Evolutionary conservation across 2,113 vertebrate species (phyloP), one percentile per base, ranked within the genome.

Genomic region (Mirounga angustirostris): DNA sequence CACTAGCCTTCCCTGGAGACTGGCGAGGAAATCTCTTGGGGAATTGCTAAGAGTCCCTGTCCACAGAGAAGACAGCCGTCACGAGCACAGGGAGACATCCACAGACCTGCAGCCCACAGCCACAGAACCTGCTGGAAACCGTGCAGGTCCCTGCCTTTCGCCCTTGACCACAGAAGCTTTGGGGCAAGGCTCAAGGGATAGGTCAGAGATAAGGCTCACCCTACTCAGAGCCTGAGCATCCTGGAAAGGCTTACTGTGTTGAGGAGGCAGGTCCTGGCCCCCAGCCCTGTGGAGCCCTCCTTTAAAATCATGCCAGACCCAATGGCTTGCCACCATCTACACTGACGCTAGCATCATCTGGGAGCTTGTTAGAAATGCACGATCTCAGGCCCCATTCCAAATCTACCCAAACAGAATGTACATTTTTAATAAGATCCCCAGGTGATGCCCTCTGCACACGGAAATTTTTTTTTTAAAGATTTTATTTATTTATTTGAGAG

Each of bases 381-480:
- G 26, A 3, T 0, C 19, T 19, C 0, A 7, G 43, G n/a, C 30
- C 33, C 40, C 4, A 13, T 56, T 63, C 40, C 26, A 36, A 16
- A 46, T 10, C 30, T 16, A 33, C 46, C 54, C 71, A 91, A 84
- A 87, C 19, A 8, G 92, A 80, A 82, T 52, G 40, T 43, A 73
- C 59, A 63, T 11, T 50, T 90, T 84, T 81, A 92, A 71, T 56
- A 56, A 73, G 88, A 54, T 54, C 74, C 87, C 83, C 43, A 92
- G 58, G 36, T 43, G 40, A 52, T 56, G 0, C 13, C 12, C 11
- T 50, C 36, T 63, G 28, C 58, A 22, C 78, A 3, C 0, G 63
- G 2, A 59, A 4, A 71, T 54, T 9, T 40, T 36, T 36, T 36
- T 36, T 36, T 36, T 36, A 36, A 36, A 36, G 36, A 36, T 36